Evolutionary conservation across 2,113 vertebrate species (phyloP).

Genomic region (Equus przewalskii): DNA sequence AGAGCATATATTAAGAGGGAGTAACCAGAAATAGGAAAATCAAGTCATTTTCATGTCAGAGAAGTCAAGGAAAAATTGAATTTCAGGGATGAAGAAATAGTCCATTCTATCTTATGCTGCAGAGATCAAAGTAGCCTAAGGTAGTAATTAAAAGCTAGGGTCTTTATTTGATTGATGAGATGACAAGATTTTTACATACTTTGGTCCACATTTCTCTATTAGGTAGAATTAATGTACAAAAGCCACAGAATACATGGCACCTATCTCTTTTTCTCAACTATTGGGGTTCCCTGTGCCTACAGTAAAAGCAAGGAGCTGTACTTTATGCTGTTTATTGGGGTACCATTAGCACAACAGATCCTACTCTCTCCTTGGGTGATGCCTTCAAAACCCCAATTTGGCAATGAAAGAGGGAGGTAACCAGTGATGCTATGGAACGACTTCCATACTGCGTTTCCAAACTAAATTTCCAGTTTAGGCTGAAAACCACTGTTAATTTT

Average conservation of each 20-base stretch:
- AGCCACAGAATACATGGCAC: background rate
- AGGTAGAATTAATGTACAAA: background rate
- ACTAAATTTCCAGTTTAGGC: background rate
- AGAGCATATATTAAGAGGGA: background rate
- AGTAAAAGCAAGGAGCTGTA: background rate
- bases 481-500: background rate
- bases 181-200: background rate
- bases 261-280: background rate
- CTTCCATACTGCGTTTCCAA: background rate
- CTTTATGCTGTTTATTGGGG: background rate
- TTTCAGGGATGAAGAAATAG: conserved; percentile 9
- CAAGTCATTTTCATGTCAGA: background rate
- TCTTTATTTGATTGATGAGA: background rate
- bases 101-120: background rate
- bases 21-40: background rate
- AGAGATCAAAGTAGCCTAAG: background rate
- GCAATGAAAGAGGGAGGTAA: background rate
- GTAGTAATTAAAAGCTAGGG: background rate
- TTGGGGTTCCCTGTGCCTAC: background rate
- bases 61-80: conserved; percentile 53
- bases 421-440: background rate
- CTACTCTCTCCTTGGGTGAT: background rate
- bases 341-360: background rate
- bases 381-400: background rate
- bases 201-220: background rate